Evolutionary conservation across 2,113 vertebrate species (phyloP).

Genomic region (Zapornia atra): DNA sequence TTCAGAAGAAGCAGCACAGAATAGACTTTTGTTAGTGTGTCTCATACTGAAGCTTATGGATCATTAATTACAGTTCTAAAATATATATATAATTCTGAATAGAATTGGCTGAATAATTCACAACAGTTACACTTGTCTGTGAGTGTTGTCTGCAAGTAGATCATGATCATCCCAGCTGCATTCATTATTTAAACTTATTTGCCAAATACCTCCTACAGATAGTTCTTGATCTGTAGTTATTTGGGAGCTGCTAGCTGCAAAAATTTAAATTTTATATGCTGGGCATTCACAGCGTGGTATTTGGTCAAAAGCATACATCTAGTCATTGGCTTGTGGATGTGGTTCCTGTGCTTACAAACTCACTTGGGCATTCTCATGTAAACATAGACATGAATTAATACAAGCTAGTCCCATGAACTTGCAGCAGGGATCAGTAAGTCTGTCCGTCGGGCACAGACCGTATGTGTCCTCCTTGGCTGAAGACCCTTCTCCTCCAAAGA

Average conservation of each 20-base stretch:
- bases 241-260: not conserved
- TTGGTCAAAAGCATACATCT: not conserved
- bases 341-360: not conserved
- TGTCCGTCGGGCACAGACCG: not conserved
- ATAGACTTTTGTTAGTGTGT: slow-evolving; percentile 9
- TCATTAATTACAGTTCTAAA: slow-evolving; percentile 37
- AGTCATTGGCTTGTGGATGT: not conserved
- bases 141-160: not conserved
- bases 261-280: not conserved
- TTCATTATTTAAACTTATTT: slow-evolving; percentile 10
- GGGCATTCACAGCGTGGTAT: not conserved
- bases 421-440: not conserved
- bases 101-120: slow-evolving; percentile 51
- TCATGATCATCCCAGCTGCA: not conserved
- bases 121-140: not conserved
- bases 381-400: not conserved
- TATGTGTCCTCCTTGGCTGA: not conserved
- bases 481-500: not conserved
- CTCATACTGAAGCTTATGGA: slow-evolving; percentile 10
- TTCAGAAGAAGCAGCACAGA: not conserved
- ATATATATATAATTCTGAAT: slow-evolving; percentile 1
- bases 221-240: not conserved
- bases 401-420: not conserved
- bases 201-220: slow-evolving; percentile 2
- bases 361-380: not conserved